Percentiles rank a stretch among this genome's conserved stretches.
phyloP scores from a whole-genome alignment of 2,797 vertebrate species.

The Astyanax mexicanus region DNA sequence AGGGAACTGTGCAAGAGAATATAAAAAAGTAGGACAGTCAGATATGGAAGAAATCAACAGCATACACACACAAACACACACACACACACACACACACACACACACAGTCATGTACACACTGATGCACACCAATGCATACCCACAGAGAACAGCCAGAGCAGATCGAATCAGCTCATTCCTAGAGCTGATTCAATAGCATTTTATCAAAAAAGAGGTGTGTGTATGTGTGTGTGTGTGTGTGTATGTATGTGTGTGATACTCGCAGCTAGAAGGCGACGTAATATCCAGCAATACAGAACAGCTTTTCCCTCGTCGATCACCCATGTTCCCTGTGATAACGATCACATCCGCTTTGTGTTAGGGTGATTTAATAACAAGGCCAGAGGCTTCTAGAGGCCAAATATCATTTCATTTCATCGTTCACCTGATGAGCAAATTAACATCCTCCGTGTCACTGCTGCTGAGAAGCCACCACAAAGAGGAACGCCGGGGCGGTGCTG shows the following conservation, averaged over 20 bases:
- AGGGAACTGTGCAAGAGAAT: no score
- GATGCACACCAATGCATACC: not conserved
- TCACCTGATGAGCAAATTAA: slow-evolving; percentile 79
- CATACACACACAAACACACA: no score
- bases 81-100: slow-evolving; percentile 23
- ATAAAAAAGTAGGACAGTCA: not conserved
- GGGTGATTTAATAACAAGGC: slow-evolving; percentile 50
- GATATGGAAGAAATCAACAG: not conserved
- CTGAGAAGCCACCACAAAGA: slow-evolving; percentile 69
- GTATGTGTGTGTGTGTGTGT: slow-evolving; percentile 1
- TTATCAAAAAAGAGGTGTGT: slow-evolving; percentile 13
- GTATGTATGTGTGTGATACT: not conserved
- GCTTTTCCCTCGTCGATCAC: not conserved
- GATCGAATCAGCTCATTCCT: slow-evolving; percentile 34
- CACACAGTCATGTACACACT: not conserved
- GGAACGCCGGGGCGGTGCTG: slow-evolving; percentile 70
- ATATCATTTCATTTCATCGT: slow-evolving; percentile 64
- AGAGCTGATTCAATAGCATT: slow-evolving; percentile 31
- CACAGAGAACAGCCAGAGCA: not conserved
- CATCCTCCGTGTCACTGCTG: slow-evolving; percentile 70
- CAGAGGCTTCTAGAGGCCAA: slow-evolving; percentile 24
- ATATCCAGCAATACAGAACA: not conserved
- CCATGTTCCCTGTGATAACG: slow-evolving; percentile 17
- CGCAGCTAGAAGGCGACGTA: not conserved
- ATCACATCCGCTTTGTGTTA: slow-evolving; percentile 40